Evolutionary conservation across 2,888 invertebrate genomes (phyloP).

Genomic region (Steromphala cineraria): DNA sequence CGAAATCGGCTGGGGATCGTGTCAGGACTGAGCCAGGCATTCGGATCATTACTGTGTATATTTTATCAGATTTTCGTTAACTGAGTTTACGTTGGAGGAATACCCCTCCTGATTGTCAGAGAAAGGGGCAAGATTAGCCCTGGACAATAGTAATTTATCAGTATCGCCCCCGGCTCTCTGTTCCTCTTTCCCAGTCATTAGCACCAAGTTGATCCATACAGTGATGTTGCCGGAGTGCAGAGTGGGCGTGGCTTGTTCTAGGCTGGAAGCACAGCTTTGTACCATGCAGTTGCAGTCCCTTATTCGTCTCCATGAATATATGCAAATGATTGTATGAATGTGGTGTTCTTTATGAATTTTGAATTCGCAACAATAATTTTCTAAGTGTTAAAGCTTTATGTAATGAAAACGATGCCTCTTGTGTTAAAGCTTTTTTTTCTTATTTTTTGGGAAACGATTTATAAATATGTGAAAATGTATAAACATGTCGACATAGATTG

Average conservation of each 20-base stretch:
- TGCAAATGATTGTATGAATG: too few species aligned
- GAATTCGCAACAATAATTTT: too few species aligned
- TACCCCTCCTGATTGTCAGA: neutral
- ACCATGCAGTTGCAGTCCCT: too few species aligned
- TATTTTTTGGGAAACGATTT: too few species aligned
- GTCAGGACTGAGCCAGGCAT: neutral
- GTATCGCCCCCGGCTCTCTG: neutral
- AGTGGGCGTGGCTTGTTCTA: neutral
- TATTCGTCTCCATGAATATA: too few species aligned
- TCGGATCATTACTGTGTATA: neutral
- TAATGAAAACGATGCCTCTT: too few species aligned
- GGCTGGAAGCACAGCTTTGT: too few species aligned
- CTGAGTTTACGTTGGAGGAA: neutral
- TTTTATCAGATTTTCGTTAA: conserved; percentile 5
- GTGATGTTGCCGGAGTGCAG: neutral
- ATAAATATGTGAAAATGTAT: too few species aligned
- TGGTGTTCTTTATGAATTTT: too few species aligned
- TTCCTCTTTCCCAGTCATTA: neutral
- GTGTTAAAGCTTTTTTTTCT: too few species aligned
- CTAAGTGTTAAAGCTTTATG: too few species aligned
- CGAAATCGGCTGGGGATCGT: neutral
- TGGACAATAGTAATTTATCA: neutral
- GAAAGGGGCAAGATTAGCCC: neutral
- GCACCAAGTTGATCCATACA: neutral
- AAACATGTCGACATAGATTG: too few species aligned